Evolutionary conservation across 92 coral and sea anemone genomes (phyloP), one percentile per base, ranked within the genome.

Genomic region (Montipora capitata): DNA sequence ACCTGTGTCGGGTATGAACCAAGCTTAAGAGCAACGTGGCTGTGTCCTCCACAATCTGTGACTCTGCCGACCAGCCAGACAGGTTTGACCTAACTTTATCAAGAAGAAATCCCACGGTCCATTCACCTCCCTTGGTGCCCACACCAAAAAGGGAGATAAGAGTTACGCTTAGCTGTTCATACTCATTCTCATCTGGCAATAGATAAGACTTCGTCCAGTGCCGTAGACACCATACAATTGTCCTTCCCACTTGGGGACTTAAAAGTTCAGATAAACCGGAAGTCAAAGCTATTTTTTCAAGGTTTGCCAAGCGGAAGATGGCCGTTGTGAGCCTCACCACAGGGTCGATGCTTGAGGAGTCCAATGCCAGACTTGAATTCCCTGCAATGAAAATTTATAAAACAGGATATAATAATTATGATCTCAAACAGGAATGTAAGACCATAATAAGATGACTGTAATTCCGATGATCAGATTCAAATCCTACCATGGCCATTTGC

Each of bases 221-320:
- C 45, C 90, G 91, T 51, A 97, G 86, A 78, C 96, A 94, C 99
- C 99, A 97, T 9, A 95, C 98, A 62, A 97, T 93, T 76, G 96
- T 95, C 64, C 98, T 92, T 35, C 96, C 98, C 5, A 97, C 96
- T 73, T 97, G 98, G 10, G 99, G 99, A 95, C 98, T 97, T 61
- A 97, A 71, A 13, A 88, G 84, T 56, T 94, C 94, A 40, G 92
- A 91, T 89, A 97, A 74, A 73, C 89, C 92, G 13, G 96, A 93
- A 4, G 94, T 68, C 27, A 97, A 84, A 20, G 98, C 98, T 49
- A 89, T 91, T 91, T 86, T 94, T 66, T 95, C 98, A 7, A 94
- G 79, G 75, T 94, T 91, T 35, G 99, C 99, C 5, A 92, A 65
- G 67, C 86, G 94, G 58, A 95, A 79, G 63, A 97, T 87, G 40